A percentile compares a stretch with the other conserved stretches of the same genome.
phyloP scores from a whole-genome alignment of 2,888 invertebrate species.

The Mongoloraphidia duomilia region DNA sequence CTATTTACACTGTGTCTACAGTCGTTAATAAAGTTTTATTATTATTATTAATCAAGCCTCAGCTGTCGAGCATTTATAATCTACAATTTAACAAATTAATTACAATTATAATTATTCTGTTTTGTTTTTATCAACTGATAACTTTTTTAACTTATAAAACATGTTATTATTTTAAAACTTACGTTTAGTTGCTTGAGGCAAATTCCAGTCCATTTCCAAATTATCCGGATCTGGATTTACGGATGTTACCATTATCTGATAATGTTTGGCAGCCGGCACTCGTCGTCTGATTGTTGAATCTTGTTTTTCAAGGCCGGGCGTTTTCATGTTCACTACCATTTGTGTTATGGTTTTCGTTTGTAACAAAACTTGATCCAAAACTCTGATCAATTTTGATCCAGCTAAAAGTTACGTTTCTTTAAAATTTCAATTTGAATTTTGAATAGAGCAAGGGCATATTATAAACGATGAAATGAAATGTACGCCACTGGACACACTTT shows the following conservation, averaged over 20 bases:
- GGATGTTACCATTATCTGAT: conserved; percentile 69
- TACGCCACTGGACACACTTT: too few relatives aligned
- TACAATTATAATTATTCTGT: too few relatives aligned
- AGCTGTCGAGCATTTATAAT: too few relatives aligned
- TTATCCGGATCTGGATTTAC: conserved; percentile 69
- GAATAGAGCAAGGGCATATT: too few relatives aligned
- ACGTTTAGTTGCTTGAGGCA: conserved; percentile 52
- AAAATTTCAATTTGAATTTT: not conserved
- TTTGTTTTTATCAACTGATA: too few relatives aligned
- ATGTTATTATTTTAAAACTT: conserved; percentile 12
- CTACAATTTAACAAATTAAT: too few relatives aligned
- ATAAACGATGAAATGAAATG: too few relatives aligned
- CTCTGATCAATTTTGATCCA: conserved; percentile 32
- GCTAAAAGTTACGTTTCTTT: conserved; percentile 24
- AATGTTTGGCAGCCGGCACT: conserved; percentile 43
- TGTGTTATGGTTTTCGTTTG: conserved; percentile 32
- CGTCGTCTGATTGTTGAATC: conserved; percentile 22
- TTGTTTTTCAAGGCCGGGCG: conserved; percentile 30
- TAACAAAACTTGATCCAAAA: conserved; percentile 39
- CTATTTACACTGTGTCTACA: too few relatives aligned
- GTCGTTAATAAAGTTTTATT: too few relatives aligned
- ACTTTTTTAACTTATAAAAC: conserved; percentile 1
- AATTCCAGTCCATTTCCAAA: conserved; percentile 51
- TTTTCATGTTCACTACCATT: conserved; percentile 29
- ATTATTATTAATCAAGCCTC: too few relatives aligned